phyloP scores from a whole-genome alignment of 2,797 vertebrate genomes.

The Sus cebifrons region DNA sequence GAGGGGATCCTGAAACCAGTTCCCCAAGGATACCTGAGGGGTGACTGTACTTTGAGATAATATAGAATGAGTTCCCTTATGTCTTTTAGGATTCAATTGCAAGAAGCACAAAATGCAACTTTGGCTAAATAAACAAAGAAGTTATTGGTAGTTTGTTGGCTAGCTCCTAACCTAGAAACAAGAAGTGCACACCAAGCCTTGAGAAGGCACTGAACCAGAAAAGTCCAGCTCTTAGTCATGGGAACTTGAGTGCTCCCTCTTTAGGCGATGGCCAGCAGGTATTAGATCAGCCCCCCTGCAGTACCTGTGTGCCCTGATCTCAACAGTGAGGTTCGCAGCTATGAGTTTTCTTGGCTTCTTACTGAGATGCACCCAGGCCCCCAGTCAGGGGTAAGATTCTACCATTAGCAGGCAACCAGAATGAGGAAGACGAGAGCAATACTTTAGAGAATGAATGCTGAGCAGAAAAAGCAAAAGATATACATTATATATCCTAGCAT shows the following conservation, averaged over 20 bases:
- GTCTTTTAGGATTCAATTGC: background rate
- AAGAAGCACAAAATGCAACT: constrained; percentile 6
- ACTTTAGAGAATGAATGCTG: background rate
- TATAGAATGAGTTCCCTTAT: background rate
- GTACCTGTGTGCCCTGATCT: background rate
- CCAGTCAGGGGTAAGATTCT: background rate
- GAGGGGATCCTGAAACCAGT: background rate
- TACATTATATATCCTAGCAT: background rate
- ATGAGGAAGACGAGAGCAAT: background rate
- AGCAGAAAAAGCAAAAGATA: background rate
- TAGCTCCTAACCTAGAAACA: background rate
- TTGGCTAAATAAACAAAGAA: background rate
- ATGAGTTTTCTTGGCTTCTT: background rate
- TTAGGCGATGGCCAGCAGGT: background rate
- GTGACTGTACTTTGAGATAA: background rate
- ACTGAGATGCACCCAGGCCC: background rate
- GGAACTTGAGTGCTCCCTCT: background rate
- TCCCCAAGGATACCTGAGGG: background rate
- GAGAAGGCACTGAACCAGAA: background rate
- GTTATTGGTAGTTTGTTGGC: constrained; percentile 11
- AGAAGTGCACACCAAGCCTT: background rate
- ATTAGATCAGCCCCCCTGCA: too few species aligned
- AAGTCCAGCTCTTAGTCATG: background rate
- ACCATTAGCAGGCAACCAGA: background rate
- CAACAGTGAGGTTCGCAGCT: background rate